Evolutionary conservation across 2,888 invertebrate species (phyloP).

Genomic region (Achlya flavicornis): DNA sequence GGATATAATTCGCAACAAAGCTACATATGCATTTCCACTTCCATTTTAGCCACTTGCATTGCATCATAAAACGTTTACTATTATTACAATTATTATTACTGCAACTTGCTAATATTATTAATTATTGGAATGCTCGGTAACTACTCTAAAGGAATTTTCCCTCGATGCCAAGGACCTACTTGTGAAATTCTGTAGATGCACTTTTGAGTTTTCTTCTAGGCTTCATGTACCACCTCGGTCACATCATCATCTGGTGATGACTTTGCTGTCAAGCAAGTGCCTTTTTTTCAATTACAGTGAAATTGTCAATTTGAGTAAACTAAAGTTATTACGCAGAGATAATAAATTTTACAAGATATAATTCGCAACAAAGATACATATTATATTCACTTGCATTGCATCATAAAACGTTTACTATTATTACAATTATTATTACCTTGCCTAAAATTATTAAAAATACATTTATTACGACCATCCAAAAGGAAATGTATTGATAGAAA

Average conservation of each 20-base stretch:
- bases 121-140: too few relatives aligned
- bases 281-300: too few relatives aligned
- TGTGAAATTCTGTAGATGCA: too few relatives aligned
- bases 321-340: background rate
- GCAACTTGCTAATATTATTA: background rate
- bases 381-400: background rate
- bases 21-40: too few relatives aligned
- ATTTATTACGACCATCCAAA: background rate
- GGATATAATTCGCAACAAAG: background rate
- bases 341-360: background rate
- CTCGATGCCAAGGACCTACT: too few relatives aligned
- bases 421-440: background rate
- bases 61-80: background rate
- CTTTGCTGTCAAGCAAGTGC: too few relatives aligned
- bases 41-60: background rate
- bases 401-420: background rate
- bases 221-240: too few relatives aligned
- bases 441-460: background rate
- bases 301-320: too few relatives aligned
- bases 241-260: too few relatives aligned
- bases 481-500: too few relatives aligned
- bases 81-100: background rate
- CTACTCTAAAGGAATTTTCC: too few relatives aligned
- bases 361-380: background rate
- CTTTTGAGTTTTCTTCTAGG: too few relatives aligned